A percentile compares a stretch with the other conserved stretches of the same genome.
These are phyloP conservation scores for Anas capensis DNA, from an alignment of 2,797 vertebrate genomes.

Conservation along the genomic window DNA sequence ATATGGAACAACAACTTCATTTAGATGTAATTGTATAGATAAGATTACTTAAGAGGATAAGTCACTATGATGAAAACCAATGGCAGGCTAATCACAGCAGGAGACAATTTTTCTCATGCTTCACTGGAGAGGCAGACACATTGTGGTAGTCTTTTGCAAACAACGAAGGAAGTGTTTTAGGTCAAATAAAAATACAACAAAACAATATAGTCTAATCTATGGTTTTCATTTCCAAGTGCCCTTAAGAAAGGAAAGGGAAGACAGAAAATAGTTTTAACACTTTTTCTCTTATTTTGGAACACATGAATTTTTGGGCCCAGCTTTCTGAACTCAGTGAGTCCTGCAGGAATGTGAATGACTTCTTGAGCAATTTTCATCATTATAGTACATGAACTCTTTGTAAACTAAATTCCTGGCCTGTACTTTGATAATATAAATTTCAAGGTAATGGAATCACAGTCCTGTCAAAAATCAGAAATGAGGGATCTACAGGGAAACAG, in stretches of 20 bases:
- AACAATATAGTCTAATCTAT: not conserved
- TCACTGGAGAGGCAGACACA: not conserved
- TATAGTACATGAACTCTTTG: not conserved
- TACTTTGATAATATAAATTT: not conserved
- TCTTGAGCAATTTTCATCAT: not conserved
- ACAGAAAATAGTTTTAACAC: not conserved
- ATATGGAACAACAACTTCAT: not conserved
- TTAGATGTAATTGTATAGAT: not conserved
- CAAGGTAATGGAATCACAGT: not conserved
- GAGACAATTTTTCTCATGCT: not conserved
- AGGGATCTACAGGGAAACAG: not conserved
- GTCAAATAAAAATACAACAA: not conserved
- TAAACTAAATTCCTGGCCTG: not conserved
- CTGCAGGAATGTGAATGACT: not conserved
- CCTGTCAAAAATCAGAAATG: not conserved
- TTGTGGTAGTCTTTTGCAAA: not conserved
- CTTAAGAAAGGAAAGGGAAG: not conserved
- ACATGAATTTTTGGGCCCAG: not conserved
- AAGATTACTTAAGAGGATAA: not conserved
- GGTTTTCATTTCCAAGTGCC: not conserved
- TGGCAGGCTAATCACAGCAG: not conserved
- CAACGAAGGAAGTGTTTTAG: not conserved
- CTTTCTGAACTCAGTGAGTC: not conserved
- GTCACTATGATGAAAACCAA: not conserved
- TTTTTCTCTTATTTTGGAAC: not conserved